Base-by-base conservation (phyloP, 1,140 invertebrate species). In the Lepidotrigona ventralis region DNA sequence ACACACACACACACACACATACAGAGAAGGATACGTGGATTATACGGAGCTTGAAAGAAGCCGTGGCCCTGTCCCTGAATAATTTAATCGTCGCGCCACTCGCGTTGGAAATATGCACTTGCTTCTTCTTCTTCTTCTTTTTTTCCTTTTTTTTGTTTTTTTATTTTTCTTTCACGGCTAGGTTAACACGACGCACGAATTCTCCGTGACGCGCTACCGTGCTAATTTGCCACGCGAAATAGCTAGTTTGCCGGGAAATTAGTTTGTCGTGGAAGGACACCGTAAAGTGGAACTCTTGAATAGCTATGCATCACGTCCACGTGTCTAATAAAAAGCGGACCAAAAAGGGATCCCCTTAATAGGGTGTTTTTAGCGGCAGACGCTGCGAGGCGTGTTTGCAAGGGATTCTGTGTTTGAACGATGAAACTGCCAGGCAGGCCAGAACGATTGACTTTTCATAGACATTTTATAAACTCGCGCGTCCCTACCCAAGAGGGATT, bases 141-240 rank as follows among this genome's bases (percentile, higher is more conserved):
- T 46, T 46, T 5, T 39, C 8, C 5, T 6, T 39, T 8, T 9
- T 46, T 46, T 8, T 46, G 9, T 46, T 46, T 46, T 46, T 46
- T 8, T 46, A 0, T 8, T 8, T 46, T 46, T 46, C 6, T 46
- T 46, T 46, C 39, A 46, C 9, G 1, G 23, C 21, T 21, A 12
- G 56, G 21, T 21, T 8, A 33, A 33, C 23, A 17, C 33, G 29
- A n/a, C 21, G 14, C 17, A 56, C 1, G 29, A 75, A 58, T 58
- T 60, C 54, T 60, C 54, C n/a, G 21, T n/a, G 56, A 23, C n/a
- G 58, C 58, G 73, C 11, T 23, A 56, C 23, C 33, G 33, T 63
- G 73, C 33, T 76, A 76, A 76, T 76, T 76, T 63, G 56, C 15
- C 29, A 21, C 73, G 21, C 73, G 58, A 60, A 76, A 76, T 46